Conservation (phyloP, 35 echinoderm and acorn worm genomes). For the Holothuria glaberrima region DNA sequence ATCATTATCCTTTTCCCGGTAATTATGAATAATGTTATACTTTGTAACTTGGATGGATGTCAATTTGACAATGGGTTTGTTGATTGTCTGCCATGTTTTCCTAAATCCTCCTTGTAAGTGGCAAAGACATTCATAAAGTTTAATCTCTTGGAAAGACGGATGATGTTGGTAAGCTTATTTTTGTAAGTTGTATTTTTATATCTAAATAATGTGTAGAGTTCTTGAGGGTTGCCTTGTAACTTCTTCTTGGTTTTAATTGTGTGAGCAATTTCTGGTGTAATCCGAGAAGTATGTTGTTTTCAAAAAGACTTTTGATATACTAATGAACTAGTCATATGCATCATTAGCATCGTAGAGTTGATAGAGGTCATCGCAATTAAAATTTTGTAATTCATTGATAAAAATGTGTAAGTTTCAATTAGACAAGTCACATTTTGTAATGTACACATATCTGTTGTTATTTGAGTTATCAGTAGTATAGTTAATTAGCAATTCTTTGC, state of each 20-base stretch:
- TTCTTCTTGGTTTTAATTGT: conserved; percentile 9
- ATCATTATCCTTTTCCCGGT: no score
- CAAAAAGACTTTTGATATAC: neutral
- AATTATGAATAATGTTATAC: no score
- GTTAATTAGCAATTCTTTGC: no score
- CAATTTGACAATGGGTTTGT: neutral
- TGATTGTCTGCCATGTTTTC: neutral
- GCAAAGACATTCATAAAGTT: neutral
- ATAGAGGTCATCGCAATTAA: no score
- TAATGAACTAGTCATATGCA: neutral
- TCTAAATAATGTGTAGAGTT: neutral
- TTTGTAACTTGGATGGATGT: no score
- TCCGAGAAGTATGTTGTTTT: conserved; percentile 13
- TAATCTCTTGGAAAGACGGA: neutral
- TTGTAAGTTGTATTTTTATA: neutral
- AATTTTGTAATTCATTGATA: no score
- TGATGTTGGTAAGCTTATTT: neutral
- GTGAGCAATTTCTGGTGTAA: neutral
- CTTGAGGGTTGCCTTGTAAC: neutral
- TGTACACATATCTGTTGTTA: neutral
- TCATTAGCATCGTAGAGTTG: neutral
- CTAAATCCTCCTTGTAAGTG: no score
- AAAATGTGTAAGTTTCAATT: no score
- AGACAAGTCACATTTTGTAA: no score
- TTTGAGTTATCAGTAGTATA: neutral